Base-by-base conservation (phyloP, 2,113 vertebrate species). In the Seriola rivoliana region DNA sequence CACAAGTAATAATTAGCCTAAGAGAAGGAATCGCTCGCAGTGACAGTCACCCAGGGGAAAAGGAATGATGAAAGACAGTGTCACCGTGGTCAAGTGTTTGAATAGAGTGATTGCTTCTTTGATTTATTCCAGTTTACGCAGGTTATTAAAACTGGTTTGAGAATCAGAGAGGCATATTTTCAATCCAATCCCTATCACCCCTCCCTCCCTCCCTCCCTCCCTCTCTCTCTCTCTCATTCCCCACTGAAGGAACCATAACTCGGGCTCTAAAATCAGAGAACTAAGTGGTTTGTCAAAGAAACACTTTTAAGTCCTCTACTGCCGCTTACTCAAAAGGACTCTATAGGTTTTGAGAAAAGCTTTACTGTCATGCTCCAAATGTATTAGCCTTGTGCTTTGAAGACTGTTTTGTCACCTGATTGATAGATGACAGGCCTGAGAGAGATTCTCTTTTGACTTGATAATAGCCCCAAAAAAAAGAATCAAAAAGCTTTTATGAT, bases 201-300 rank as follows among this genome's bases (percentile, higher is more conserved):
- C 29, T 29, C 29, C 29, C 29, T 29, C 29, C 29, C 29, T 29
- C 29, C 25, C 25, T 36, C 5, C 32, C 14, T 16, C 8, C 46
- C 2, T 8, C 46, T 48, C 4, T 81, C 4, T 81, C 29, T 29
- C 29, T 29, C 29, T 29, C 29, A 29, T 63, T 60, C 38, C 54
- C 69, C 52, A 82, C 77, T 57, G 73, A 72, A 86, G 66, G 80
- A 71, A 93, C 91, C 62, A 76, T 91, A 91, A 87, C 66, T 85
- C 60, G 78, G 80, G 84, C 70, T 89, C 80, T 65, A 66, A 85
- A 87, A 90, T 86, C 89, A 85, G 71, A 86, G 76, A 91, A 84
- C 78, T 78, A 93, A 89, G 75, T 85, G 83, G 82, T 90, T 91
- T 93, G 89, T 92, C 90, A 93, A 91, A 88, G 85, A 86, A 85